Conservation (phyloP, 2,113 vertebrate species). For the Trematocara marginatum region DNA sequence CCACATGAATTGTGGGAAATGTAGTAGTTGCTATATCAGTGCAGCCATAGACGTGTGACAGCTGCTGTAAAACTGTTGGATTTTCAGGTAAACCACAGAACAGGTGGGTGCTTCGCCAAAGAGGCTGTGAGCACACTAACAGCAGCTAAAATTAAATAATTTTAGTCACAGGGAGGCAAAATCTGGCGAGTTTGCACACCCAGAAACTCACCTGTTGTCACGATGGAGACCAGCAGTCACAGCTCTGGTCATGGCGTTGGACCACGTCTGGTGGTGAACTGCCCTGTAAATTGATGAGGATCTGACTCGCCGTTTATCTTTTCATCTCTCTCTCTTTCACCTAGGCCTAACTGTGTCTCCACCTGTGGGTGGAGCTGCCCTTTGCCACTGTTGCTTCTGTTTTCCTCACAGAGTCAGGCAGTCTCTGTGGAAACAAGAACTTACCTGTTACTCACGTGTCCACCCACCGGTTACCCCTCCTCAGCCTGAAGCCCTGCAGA, state of each 20-base stretch:
- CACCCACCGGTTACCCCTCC: neutral
- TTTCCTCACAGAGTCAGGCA: neutral
- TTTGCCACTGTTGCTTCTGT: neutral
- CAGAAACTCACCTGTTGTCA: neutral
- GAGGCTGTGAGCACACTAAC: neutral
- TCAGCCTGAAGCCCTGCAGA: neutral
- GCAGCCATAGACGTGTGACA: neutral
- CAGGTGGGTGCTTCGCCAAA: neutral
- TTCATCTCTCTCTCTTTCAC: neutral
- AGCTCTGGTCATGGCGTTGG: neutral
- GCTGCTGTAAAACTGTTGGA: neutral
- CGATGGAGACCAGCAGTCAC: neutral
- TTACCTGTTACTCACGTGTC: neutral
- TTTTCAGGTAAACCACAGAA: neutral
- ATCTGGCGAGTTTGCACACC: neutral
- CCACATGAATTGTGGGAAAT: neutral
- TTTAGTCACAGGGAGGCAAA: neutral
- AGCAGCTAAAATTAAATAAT: neutral
- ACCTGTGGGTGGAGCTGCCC: neutral
- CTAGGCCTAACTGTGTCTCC: neutral
- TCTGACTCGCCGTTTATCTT: neutral
- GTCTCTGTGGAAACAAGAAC: neutral
- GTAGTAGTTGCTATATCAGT: neutral
- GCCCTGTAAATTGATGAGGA: neutral
- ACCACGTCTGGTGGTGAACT: neutral